Percentiles rank a stretch among this genome's conserved stretches.
Conservation (phyloP, 1,140 invertebrate genomes). For the Brachionus angularis region DNA sequence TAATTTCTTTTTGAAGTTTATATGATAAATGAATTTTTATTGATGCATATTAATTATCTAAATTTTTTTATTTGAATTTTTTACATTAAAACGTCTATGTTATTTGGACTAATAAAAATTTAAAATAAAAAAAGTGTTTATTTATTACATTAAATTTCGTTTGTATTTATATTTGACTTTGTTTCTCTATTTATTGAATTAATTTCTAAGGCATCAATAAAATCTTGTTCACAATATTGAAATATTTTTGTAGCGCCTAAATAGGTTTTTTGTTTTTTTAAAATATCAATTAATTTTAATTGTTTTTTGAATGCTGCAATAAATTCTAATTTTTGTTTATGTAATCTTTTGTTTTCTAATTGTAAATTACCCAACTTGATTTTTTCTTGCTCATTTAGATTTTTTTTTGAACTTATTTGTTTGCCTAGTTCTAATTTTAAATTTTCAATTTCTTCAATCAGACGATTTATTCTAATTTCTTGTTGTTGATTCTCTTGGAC, state of each 20-base stretch:
- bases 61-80: too few species aligned
- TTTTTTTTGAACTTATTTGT: constrained; percentile 53
- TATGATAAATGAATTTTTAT: too few species aligned
- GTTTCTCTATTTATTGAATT: not conserved
- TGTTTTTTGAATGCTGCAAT: constrained; percentile 60
- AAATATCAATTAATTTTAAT: constrained; percentile 59
- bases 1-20: too few species aligned
- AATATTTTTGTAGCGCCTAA: constrained; percentile 59
- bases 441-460: constrained; percentile 57
- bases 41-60: too few species aligned
- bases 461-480: constrained; percentile 56
- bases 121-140: too few species aligned
- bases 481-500: constrained; percentile 52
- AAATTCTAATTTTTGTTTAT: constrained; percentile 59
- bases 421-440: constrained; percentile 54
- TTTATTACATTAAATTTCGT: too few species aligned
- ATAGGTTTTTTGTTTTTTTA: constrained; percentile 60
- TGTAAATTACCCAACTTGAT: constrained; percentile 54
- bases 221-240: constrained; percentile 58
- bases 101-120: too few species aligned
- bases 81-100: too few species aligned
- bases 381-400: constrained; percentile 53
- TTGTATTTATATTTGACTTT: not conserved
- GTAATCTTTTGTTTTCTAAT: constrained; percentile 55
- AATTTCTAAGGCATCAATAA: constrained; percentile 58